phyloP scores from a whole-genome alignment of 2,888 invertebrate species.

The Anthrax anthrax region DNA sequence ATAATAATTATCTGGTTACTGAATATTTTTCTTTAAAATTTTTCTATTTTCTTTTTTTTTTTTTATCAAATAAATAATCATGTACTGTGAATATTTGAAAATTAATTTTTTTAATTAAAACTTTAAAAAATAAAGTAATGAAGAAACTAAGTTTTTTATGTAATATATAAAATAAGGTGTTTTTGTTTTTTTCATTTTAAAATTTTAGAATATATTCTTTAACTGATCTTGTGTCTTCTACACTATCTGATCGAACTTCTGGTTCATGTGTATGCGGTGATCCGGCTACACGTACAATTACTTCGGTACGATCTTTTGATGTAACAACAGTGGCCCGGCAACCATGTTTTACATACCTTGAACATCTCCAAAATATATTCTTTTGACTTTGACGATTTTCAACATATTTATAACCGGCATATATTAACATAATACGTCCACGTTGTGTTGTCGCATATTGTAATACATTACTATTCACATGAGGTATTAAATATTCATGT shows the following conservation, averaged over 20 bases:
- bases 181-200: no score
- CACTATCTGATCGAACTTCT: conserved; percentile 18
- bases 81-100: no score
- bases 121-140: no score
- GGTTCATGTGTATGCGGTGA: conserved; percentile 31
- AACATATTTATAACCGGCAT: conserved; percentile 33
- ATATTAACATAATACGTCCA: conserved; percentile 32
- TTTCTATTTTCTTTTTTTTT: no score
- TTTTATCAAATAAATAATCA: no score
- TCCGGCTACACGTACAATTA: conserved; percentile 27
- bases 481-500: conserved; percentile 16
- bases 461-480: conserved; percentile 17
- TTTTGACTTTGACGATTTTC: conserved; percentile 33
- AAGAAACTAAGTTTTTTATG: no score
- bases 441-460: conserved; percentile 34
- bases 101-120: no score
- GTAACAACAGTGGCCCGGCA: conserved; percentile 33
- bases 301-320: conserved; percentile 26
- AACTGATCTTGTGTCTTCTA: background rate
- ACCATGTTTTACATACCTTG: conserved; percentile 31
- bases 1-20: no score
- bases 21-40: no score
- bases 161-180: no score
- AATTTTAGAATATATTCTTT: background rate
- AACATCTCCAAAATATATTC: conserved; percentile 34